Percentiles rank a stretch among this genome's conserved stretches.
Evolutionary conservation across 1,140 invertebrate genomes (phyloP).

Genomic region (Drosophila paulistorum): DNA sequence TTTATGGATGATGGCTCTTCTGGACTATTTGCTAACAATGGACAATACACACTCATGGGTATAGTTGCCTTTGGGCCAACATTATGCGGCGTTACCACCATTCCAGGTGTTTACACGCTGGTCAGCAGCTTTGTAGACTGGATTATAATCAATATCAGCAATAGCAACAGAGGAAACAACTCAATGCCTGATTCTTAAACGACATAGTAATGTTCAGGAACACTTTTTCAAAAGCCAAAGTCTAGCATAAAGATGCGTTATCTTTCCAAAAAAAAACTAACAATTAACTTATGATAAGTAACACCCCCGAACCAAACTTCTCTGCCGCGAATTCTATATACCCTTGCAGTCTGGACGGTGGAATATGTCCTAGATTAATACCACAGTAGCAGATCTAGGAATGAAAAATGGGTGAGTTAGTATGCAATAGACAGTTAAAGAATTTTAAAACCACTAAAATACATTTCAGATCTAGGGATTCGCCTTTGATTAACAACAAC

Average conservation of each 20-base stretch:
- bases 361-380: too few relatives aligned
- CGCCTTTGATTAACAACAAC: too few relatives aligned
- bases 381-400: too few relatives aligned
- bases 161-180: background rate
- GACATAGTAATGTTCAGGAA: slow-evolving; percentile 32
- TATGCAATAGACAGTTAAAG: too few relatives aligned
- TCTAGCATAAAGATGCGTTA: slow-evolving; percentile 21
- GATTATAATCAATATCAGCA: slow-evolving; percentile 79
- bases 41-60: slow-evolving; percentile 85
- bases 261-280: background rate
- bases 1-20: slow-evolving; percentile 85
- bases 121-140: slow-evolving; percentile 84
- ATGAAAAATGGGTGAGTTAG: too few relatives aligned
- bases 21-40: slow-evolving; percentile 63
- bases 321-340: background rate
- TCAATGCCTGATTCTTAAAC: slow-evolving; percentile 1
- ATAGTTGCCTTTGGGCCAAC: slow-evolving; percentile 88
- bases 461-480: too few relatives aligned
- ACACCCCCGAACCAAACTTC: background rate
- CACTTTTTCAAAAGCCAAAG: slow-evolving; percentile 63
- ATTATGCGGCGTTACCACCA: slow-evolving; percentile 83
- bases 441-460: too few relatives aligned
- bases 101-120: slow-evolving; percentile 85
- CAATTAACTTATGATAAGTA: background rate
- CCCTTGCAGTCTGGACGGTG: background rate